Percentiles rank a stretch among this genome's conserved stretches.
Evolutionary conservation across 2,797 vertebrate species (phyloP).

Genomic region (Buceros bicornis): DNA sequence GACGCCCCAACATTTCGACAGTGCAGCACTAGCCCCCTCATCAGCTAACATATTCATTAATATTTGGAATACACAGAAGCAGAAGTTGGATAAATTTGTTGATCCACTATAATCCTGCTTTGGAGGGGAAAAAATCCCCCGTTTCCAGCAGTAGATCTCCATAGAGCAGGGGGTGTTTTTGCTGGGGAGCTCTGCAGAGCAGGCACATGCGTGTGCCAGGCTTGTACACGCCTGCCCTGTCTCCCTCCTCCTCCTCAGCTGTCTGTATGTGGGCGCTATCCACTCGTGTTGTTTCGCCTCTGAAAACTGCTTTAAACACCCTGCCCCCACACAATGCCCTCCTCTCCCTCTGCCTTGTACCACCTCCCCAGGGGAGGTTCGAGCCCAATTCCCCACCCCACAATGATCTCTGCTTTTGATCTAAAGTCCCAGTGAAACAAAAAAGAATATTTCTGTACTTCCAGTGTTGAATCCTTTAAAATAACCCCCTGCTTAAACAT

Average conservation of each 20-base stretch:
- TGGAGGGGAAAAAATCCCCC: not conserved
- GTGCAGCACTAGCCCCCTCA: not conserved
- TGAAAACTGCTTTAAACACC: not conserved
- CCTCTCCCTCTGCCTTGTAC: not conserved
- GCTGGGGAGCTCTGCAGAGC: not conserved
- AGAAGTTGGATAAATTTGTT: not conserved
- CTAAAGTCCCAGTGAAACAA: not conserved
- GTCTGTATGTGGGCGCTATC: too few species aligned
- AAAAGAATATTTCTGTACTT: not conserved
- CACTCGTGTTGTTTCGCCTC: not conserved
- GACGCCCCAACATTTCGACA: not conserved
- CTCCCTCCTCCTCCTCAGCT: too few species aligned
- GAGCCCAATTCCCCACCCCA: not conserved
- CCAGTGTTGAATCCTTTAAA: not conserved
- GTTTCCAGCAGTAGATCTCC: not conserved
- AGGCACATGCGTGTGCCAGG: too few species aligned
- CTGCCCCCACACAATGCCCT: accelerated
- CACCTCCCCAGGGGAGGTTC: not conserved
- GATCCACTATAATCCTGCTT: not conserved
- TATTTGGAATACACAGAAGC: conserved; percentile 12
- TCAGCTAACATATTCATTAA: not conserved
- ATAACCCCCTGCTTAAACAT: not conserved
- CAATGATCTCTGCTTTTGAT: not conserved
- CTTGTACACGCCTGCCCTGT: too few species aligned
- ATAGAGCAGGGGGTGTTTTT: not conserved